These are phyloP conservation scores for Bombus waltoni DNA, from an alignment of 1,140 invertebrate genomes.

Conservation along the genomic window DNA sequence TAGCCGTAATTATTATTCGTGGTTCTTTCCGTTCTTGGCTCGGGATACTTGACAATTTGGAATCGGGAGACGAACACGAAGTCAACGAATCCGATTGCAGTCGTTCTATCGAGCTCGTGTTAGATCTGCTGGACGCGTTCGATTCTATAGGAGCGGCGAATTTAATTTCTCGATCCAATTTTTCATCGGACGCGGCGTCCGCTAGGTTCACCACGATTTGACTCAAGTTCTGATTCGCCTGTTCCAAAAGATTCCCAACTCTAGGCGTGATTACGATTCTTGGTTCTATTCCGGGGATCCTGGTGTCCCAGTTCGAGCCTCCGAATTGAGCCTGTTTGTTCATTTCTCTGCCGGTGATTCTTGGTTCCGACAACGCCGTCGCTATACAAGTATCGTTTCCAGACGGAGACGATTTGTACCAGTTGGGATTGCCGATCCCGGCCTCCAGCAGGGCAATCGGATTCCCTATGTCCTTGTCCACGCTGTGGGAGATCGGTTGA, in stretches of 20 bases:
- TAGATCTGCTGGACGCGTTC: not conserved
- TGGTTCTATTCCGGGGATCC: slow-evolving; percentile 12
- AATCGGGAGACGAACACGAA: not conserved
- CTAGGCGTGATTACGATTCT: slow-evolving; percentile 71
- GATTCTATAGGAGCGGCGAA: not conserved
- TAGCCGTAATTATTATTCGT: slow-evolving; percentile 67
- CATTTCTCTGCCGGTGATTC: slow-evolving; percentile 39
- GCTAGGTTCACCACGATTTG: slow-evolving; percentile 9
- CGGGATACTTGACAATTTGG: not conserved
- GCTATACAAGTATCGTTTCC: slow-evolving; percentile 31
- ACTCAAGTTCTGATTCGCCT: slow-evolving; percentile 55
- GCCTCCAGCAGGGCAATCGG: slow-evolving; percentile 49
- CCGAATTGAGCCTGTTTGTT: slow-evolving; percentile 16
- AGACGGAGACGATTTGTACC: slow-evolving; percentile 64
- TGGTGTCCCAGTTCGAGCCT: slow-evolving; percentile 49
- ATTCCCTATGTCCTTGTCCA: slow-evolving; percentile 64
- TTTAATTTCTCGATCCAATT: slow-evolving; percentile 41
- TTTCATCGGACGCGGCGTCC: not conserved
- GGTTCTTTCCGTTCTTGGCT: slow-evolving; percentile 61
- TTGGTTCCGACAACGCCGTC: slow-evolving; percentile 50
- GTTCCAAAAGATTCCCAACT: slow-evolving; percentile 62
- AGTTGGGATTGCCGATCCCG: slow-evolving; percentile 71
- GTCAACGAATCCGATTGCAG: not conserved
- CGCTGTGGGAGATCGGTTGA: slow-evolving; percentile 40
- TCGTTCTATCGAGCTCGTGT: not conserved